Conservation (phyloP, 1,140 invertebrate genomes). For the Caerostris darwini region DNA sequence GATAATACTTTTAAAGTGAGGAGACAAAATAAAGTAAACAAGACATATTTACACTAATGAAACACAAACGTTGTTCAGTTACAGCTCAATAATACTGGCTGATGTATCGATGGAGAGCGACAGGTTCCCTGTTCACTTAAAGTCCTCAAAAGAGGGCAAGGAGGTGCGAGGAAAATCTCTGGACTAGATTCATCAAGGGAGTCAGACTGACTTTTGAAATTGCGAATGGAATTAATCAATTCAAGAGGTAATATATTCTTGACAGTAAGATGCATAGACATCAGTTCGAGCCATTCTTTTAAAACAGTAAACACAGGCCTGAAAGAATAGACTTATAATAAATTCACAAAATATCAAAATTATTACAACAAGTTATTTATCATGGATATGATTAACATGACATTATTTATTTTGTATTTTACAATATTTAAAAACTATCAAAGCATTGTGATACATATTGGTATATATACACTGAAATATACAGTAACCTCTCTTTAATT, state of each 20-base stretch:
- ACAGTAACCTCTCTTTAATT: no score
- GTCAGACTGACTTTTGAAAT: slow-evolving; percentile 83
- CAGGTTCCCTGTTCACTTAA: slow-evolving; percentile 81
- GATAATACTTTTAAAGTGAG: neutral
- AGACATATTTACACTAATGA: neutral
- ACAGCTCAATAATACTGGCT: slow-evolving; percentile 56
- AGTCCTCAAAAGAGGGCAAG: slow-evolving; percentile 80
- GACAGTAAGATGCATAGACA: slow-evolving; percentile 88
- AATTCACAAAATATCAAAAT: neutral
- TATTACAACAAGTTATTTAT: neutral
- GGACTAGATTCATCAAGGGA: slow-evolving; percentile 85
- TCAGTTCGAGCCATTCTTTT: slow-evolving; percentile 89
- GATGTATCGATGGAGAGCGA: slow-evolving; percentile 50
- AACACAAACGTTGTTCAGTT: slow-evolving; percentile 4
- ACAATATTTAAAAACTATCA: no score
- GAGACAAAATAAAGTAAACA: neutral
- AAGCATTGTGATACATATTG: no score
- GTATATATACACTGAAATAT: no score
- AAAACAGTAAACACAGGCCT: slow-evolving; percentile 92
- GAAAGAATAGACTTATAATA: slow-evolving; percentile 68
- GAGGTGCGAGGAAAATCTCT: slow-evolving; percentile 81
- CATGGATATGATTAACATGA: no score
- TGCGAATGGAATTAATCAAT: slow-evolving; percentile 88
- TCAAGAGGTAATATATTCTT: slow-evolving; percentile 86
- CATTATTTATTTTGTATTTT: no score